Base-by-base conservation (phyloP, 2,888 invertebrate genomes). In the Apamea crenata region DNA sequence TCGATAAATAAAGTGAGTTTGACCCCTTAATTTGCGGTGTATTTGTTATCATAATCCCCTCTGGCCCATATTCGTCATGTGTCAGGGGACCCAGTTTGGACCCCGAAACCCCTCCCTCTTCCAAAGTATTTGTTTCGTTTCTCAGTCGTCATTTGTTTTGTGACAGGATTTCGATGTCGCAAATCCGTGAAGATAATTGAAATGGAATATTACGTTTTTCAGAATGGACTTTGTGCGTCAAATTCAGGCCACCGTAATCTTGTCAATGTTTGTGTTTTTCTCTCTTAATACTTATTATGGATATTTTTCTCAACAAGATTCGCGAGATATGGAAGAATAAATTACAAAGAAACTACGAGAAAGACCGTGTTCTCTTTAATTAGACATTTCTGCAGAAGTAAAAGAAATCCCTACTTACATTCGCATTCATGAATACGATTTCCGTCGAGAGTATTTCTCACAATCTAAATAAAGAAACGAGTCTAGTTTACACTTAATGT, bases 141-240 rank as follows among this genome's bases (percentile, higher is more conserved):
- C 86, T 89, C 86, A 83, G 85, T 85, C 86, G 86, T 89, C 87
- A 88, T 84, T 87, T 84, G 85, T 90, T 88, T 90, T 91, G 85
- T 92, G 91, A 90, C 89, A 90, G 90, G 86, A 91, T 88, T 88
- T 88, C 86, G 86, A 85, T 88, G 87, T 90, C 87, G 87, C 90
- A 92, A 92, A 92, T 92, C 92, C 92, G 84, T 91, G 87, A 91
- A 92, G 90, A 93, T 93, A 94, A 94, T 93, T 94, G 93, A 93
- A 94, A 91, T 77, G 82, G 89, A 92, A 91, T 92, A 91, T 92
- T 91, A 91, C 87, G 88, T 91, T 92, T 92, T 92, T 89, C 88
- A 85, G 88, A 91, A 85, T 87, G 90, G 89, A 86, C 89, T 87
- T 89, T 80, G 79, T 80, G 81, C 81, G 85, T 90, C 88, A 88